phyloP scores from a whole-genome alignment of 2,888 invertebrate species.

The Pterobdella sp. region DNA sequence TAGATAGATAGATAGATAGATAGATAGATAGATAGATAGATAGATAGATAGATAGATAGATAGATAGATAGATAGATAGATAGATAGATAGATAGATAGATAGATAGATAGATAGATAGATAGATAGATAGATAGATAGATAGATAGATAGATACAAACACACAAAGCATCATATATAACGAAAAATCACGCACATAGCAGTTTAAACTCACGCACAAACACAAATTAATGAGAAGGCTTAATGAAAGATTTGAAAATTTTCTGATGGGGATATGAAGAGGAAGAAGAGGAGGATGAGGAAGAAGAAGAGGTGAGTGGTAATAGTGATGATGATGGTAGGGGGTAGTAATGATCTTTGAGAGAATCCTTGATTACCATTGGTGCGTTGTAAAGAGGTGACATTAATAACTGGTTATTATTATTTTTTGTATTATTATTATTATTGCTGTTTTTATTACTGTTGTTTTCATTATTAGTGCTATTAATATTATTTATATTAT shows the following conservation, averaged over 20 bases:
- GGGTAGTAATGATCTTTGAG: not conserved
- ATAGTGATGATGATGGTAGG: not conserved
- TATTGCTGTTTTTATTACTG: no score
- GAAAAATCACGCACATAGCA: no score
- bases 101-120: not conserved
- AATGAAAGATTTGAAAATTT: not conserved
- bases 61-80: not conserved
- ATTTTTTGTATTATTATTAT: no score
- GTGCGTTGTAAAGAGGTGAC: no score
- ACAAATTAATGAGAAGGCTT: not conserved
- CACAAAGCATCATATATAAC: no score
- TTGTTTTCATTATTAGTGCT: no score
- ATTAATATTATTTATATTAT: no score
- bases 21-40: not conserved
- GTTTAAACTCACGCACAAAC: not conserved
- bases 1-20: not conserved
- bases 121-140: not conserved
- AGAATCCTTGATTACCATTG: conserved; percentile 5
- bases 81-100: not conserved
- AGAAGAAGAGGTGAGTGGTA: not conserved
- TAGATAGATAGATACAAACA: not conserved
- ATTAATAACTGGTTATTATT: no score
- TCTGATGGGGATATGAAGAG: not conserved
- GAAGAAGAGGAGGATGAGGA: not conserved
- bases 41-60: not conserved